Conservation (phyloP, 1,140 invertebrate genomes). For the Solenopsis invicta region DNA sequence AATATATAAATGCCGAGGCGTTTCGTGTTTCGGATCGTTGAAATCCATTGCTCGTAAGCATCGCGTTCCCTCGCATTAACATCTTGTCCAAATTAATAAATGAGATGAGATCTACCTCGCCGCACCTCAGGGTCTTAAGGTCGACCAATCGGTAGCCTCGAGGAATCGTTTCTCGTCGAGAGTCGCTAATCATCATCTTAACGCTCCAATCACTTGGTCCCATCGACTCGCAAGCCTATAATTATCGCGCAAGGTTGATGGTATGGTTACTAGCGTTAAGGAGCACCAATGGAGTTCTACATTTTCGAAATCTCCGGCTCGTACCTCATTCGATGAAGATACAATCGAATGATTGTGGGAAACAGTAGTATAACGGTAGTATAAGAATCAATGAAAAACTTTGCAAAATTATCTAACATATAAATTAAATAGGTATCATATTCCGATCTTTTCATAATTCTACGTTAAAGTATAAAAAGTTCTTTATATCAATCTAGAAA, state of each 20-base stretch:
- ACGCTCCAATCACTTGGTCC: conserved; percentile 10
- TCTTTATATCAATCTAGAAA: background rate
- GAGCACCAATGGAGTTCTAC: too few relatives aligned
- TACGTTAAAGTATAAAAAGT: background rate
- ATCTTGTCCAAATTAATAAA: conserved; percentile 48
- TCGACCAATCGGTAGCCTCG: conserved; percentile 42
- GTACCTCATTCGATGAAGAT: conserved; percentile 1
- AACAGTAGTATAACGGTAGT: background rate
- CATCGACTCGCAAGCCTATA: conserved; percentile 27
- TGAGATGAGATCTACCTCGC: background rate
- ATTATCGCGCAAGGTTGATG: conserved; percentile 41
- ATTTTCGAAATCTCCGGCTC: conserved; percentile 18
- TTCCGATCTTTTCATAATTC: background rate
- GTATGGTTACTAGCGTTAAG: background rate
- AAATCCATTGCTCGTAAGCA: conserved; percentile 8
- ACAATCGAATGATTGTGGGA: background rate
- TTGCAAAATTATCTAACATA: background rate
- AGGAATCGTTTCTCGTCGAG: conserved; percentile 36
- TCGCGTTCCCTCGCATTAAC: conserved; percentile 19
- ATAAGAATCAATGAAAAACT: background rate
- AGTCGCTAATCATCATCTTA: conserved; percentile 22
- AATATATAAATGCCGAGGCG: background rate
- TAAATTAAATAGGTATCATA: background rate
- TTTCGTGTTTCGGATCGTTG: background rate
- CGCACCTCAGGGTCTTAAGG: conserved; percentile 4